These are phyloP conservation scores for Hydropotes inermis DNA, from an alignment of 2,113 vertebrate genomes.

Conservation along the genomic window DNA sequence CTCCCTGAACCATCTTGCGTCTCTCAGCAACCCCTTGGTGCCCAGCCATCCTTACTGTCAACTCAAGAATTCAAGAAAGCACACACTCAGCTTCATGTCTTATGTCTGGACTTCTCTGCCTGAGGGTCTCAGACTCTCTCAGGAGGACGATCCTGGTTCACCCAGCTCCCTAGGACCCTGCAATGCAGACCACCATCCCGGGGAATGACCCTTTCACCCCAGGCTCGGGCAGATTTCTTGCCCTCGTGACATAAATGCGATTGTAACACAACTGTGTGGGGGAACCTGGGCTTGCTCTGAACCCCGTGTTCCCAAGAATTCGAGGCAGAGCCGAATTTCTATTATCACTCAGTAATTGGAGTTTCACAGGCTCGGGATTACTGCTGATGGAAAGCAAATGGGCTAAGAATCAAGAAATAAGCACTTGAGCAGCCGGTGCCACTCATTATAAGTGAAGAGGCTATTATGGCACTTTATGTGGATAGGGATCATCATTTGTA, in stretches of 20 bases:
- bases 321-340: background rate
- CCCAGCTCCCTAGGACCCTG: background rate
- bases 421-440: slow-evolving; percentile 24
- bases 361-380: slow-evolving; percentile 48
- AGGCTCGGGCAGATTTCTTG: background rate
- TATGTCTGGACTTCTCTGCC: background rate
- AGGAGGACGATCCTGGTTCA: background rate
- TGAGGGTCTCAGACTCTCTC: background rate
- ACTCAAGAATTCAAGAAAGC: background rate
- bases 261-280: rapidly evolving
- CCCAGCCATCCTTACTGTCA: background rate
- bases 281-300: background rate
- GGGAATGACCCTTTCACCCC: rapidly evolving
- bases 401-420: slow-evolving; percentile 57
- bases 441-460: background rate
- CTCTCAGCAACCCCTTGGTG: background rate
- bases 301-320: background rate
- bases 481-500: slow-evolving; percentile 6
- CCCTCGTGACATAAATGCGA: rapidly evolving
- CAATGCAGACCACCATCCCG: background rate
- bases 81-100: background rate
- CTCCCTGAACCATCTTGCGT: rapidly evolving
- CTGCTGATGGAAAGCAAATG: slow-evolving; percentile 64
- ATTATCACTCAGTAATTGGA: slow-evolving; percentile 61
- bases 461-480: slow-evolving; percentile 26